Base-by-base conservation (phyloP, 2,888 invertebrate genomes). In the Fragum whitleyi region DNA sequence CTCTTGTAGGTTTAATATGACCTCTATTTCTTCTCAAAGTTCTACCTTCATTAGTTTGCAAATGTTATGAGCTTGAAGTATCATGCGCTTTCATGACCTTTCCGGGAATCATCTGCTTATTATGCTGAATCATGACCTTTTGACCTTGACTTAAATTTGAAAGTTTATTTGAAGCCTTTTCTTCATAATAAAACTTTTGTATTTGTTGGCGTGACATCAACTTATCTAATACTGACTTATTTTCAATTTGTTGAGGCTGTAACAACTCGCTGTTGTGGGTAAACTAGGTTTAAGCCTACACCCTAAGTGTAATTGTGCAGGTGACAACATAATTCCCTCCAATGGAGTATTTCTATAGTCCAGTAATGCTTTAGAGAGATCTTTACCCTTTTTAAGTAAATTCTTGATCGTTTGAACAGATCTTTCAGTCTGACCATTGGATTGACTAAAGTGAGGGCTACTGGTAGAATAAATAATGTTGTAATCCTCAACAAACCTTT, bases 351-450 rank as follows among this genome's bases (percentile, higher is more conserved):
- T 62, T 62, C 62, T 62, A 29, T 62, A 62, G 32, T 62, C 32
- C 2, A 62, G 36, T 62, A 62, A 29, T n/a, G 62, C 62, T 29
- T 62, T 32, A n/a, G 2, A 29, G 14, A 32, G 29, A 29, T 62
- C 62, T 32, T 62, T 62, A 62, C 62, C 29, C 36, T 62, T 62
- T 62, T 62, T 62, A 9, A 62, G 3, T 26, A 62, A 36, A 36
- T 62, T 67, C 26, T 78, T 74, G 2, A 80, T 70, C 1, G 75
- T 84, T 65, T 84, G 79, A 14, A 86, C 79, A 28, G 2, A 53
- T 21, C 76, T n/a, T 78, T 82, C 82, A 39, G 79, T 68, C 16
- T 74, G 62, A 51, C 81, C 77, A 67, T 77, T 81, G 7, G 72
- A 42, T n/a, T 78, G 76, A 19, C 53, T 28, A 55, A 28, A 69